These are phyloP conservation scores for Entomobrya proxima DNA, from an alignment of 2,888 invertebrate genomes.

Conservation along the genomic window DNA sequence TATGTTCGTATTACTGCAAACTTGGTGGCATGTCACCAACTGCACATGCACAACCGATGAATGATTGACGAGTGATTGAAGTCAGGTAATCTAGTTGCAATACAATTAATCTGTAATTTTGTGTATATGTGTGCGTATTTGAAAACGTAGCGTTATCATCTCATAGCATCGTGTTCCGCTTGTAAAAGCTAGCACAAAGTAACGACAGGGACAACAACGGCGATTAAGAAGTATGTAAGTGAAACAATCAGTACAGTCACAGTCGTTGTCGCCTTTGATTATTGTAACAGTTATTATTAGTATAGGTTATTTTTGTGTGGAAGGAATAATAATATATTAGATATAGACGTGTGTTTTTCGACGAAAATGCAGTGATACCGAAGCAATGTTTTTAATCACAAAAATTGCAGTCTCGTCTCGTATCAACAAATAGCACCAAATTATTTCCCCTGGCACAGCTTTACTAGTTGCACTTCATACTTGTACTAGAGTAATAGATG, in stretches of 20 bases:
- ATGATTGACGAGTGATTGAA: too few species aligned
- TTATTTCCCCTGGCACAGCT: not conserved
- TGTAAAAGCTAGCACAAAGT: too few species aligned
- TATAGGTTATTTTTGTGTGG: not conserved
- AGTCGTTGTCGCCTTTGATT: not conserved
- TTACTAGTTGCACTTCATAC: slow-evolving; percentile 47
- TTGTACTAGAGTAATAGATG: slow-evolving; percentile 39
- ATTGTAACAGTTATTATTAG: not conserved
- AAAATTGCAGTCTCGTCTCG: slow-evolving; percentile 32
- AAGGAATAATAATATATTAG: not conserved
- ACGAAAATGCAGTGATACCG: slow-evolving; percentile 14
- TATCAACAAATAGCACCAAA: slow-evolving; percentile 31
- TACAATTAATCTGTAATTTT: too few species aligned
- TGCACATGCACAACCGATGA: too few species aligned
- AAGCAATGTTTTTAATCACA: slow-evolving; percentile 3
- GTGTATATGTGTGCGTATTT: too few species aligned
- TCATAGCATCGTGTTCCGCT: too few species aligned
- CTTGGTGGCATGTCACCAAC: too few species aligned
- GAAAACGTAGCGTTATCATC: too few species aligned
- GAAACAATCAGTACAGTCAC: not conserved
- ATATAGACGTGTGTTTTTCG: not conserved
- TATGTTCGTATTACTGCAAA: too few species aligned
- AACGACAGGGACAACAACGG: too few species aligned
- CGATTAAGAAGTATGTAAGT: not conserved
- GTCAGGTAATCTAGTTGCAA: too few species aligned